Conservation (phyloP, 35 echinoderm and acorn worm genomes). For the Hemicentrotus pulcherrimus region DNA sequence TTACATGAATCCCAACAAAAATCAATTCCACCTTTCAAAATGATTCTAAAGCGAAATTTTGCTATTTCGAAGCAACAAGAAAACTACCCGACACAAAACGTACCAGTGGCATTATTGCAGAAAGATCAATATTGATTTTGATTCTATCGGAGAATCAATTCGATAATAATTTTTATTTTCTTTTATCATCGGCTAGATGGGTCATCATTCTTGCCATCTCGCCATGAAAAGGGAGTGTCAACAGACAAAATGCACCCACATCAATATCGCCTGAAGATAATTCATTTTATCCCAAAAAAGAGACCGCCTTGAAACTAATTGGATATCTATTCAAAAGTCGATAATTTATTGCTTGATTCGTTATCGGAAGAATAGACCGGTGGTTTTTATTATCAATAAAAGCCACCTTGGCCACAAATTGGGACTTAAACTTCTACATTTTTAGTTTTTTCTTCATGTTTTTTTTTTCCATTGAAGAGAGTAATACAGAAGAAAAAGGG, state of each 20-base stretch:
- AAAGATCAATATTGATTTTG: neutral
- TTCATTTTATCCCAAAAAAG: neutral
- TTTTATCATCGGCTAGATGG: neutral
- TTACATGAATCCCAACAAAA: too few species aligned
- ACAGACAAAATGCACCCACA: neutral
- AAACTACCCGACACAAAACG: neutral
- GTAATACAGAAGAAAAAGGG: too few species aligned
- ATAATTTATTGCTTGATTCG: slow-evolving; percentile 13
- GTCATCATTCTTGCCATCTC: neutral
- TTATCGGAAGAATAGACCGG: neutral
- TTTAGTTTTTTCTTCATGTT: neutral
- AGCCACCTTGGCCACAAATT: neutral
- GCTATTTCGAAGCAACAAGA: neutral
- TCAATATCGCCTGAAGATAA: neutral
- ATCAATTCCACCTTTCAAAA: neutral
- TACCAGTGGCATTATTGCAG: neutral
- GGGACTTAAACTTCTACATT: neutral
- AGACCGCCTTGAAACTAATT: slow-evolving; percentile 17
- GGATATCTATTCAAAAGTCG: neutral
- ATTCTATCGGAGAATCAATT: neutral
- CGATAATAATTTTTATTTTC: neutral
- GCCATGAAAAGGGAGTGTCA: neutral
- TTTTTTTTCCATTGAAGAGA: too few species aligned
- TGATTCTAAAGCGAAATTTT: neutral
- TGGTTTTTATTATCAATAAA: slow-evolving; percentile 11